Base-by-base conservation (phyloP, 2,888 invertebrate species). In the Azorinus chamasolen region DNA sequence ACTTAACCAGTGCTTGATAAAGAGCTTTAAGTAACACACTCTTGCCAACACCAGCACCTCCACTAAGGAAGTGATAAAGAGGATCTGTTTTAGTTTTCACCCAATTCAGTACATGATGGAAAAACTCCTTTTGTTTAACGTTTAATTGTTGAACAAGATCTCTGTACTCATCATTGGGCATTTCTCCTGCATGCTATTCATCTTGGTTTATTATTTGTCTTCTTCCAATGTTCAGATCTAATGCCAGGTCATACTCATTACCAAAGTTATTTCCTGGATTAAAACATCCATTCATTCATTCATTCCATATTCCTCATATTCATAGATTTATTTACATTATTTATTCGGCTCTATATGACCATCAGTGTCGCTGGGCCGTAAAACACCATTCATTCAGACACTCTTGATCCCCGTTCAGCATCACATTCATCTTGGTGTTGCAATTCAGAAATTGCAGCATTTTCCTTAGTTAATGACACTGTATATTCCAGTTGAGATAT, bases 41-140 rank as follows among this genome's bases (percentile, higher is more conserved):
- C 46, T 82, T 82, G 5, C 79, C 79, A 51, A 82, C 79, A 48
- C 76, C 82, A 32, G 73, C 82, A 16, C 79, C 82, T 45, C 83
- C 79, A 46, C 64, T 63, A 4, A 83, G 45, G 43, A 83, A 83
- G 12, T 41, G 50, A 55, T 73, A 74, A 18, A 80, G 25, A 37
- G 76, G 79, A 16, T 41, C 54, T 39, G 48, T 50, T 32, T 41
- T 46, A 20, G 73, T 77, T 64, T 77, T 83, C 10, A 62, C 10
- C 46, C 46, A 39, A 32, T 62, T 32, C 14, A 83, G 18, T 12
- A 72, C 64, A 62, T 83, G 61, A 27, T 63, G 66, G 32, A 79
- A 68, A 48, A 76, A 79, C n/a, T 53, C 48, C 43, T 51, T 55
- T 55, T 76, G 79, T 48, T 73, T 20, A 8, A 43, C 18, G 41